Evolutionary conservation across 2,888 invertebrate genomes (phyloP), one percentile per base, ranked within the genome.

Genomic region (Ptilodon capucinus): DNA sequence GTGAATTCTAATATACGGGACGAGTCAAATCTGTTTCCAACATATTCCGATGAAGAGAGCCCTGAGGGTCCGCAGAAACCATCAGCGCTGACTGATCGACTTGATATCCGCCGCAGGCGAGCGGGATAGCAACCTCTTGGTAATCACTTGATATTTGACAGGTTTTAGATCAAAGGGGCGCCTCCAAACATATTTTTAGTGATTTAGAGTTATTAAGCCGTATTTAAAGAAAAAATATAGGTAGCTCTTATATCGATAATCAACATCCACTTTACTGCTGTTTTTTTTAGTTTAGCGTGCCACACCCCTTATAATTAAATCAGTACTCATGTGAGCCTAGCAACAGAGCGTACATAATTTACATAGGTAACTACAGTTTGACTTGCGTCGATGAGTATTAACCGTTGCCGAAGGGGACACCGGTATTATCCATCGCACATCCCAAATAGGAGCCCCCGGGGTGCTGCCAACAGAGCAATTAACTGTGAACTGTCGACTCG

Each of bases 381-480:
- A 16, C 16, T 19, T 9, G 34, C 17, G 13, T n/a, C n/a, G n/a
- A 11, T 1, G 4, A 13, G 5, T 19, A 36, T 19, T 19, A 36
- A n/a, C n/a, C 36, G 19, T 19, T 19, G 38, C 50, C 42, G 40
- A 36, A 36, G 46, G 39, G 35, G 30, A 38, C 8, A 13, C 13
- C 2, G n/a, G 6, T 17, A 38, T 19, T 47, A 62, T 62, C 54
- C 49, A 50, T 61, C 55, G 49, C 53, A 51, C 44, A 54, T 48
- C 53, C 57, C 59, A 50, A 59, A 61, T 54, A 50, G 54, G 28
- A 35, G 39, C 48, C 57, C 54, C 17, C 1, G 50, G 55, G 57
- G 32, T 35, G 18, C 28, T 17, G 14, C 13, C 19, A 19, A 19
- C 6, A 19, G 19, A 19, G 5, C 38, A 19, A 18, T 38, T 19